Evolutionary conservation across 2,797 vertebrate genomes (phyloP), one percentile per base, ranked within the genome.

Genomic region (Miichthys miiuy): DNA sequence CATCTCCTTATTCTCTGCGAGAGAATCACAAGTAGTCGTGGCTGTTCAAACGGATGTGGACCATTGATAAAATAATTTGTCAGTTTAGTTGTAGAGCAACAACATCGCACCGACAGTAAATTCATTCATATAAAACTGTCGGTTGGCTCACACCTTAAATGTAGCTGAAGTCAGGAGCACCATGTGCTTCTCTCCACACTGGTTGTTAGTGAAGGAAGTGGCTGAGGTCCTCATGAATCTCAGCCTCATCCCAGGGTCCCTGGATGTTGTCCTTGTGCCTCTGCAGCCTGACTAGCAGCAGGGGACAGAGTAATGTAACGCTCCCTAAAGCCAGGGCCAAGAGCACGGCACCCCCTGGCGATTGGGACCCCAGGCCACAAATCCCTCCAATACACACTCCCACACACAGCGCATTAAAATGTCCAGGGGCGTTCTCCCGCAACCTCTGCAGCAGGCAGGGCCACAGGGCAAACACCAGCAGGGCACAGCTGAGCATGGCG

Each of bases 221-320:
- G 62, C 96, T 96, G 34, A 99, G 94, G 85, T 99, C 98, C 86
- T 99, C 98, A 4, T 95, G 97, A 87, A 99, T 99, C 90, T 98
- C 97, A 0, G 98, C 98, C 90, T 99, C 98, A 0, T 99, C 98
- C 98, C 98, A 99, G 0, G 98, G 98, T 11, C 98, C 98, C 0
- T 99, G 97, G 83, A 99, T 99, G 88, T 99, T 99, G 93, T 99
- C 97, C 87, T 99, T 99, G 87, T 97, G 96, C 77, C 96, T 96
- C 91, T 99, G 98, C 30, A 99, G 91, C 58, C 90, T 89, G 65
- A 99, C 95, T 42, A 99, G 96, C 81, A 96, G 95, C 84, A 97
- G 94, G 12, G 98, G 98, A 81, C 97, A 99, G 67, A 98, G 91
- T 54, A 97, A 93, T 0, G 96, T 96, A 41, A 99, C 85, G 11